Evolutionary conservation across 1,140 invertebrate genomes (phyloP), one percentile per base, ranked within the genome.

Genomic region (Agrypnia vestita): DNA sequence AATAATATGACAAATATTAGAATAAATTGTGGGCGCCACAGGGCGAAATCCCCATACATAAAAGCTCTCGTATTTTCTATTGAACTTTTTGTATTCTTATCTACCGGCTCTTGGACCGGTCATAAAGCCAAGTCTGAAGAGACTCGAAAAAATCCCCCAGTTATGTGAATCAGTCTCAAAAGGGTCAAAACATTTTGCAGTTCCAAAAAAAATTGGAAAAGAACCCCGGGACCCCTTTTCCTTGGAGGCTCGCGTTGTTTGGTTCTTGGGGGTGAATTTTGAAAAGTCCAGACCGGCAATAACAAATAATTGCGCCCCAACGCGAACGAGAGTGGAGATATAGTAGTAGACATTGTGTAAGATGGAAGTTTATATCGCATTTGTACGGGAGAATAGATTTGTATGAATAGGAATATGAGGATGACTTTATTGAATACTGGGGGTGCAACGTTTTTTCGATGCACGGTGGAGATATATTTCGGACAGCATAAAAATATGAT

Each of bases 1-100:
- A 82, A 82, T 82, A 79, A 72, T 82, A 82, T 79, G 80, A 79
- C 64, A 62, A 67, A 76, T 79, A 82, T 82, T 82, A 79, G 74
- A 82, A 82, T 82, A 82, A 79, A 82, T 82, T 76, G 80, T 46
- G 74, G 17, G 64, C 51, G 77, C 74, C 59, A 11, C 56, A 21
- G 72, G 61, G 21, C 44, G 17, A 49, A 61, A 73, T 15, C 43
- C 53, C 49, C 64, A 71, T 44, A 49, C 73, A 76, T 71, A 71
- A 78, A 78, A 78, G 21, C 72, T 71, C 61, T 73, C 75, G 75
- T 53, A 74, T 62, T 47, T 69, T 81, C 44, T 78, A 78, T 81
- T 78, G 62, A 76, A 74, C 73, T 82, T 82, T 82, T 82, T 82
- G 72, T 78, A 69, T 76, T 74, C 75, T 79, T 79, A 82, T 82